Evolutionary conservation across 1,140 invertebrate genomes (phyloP).

Genomic region (Bombus breviceps): DNA sequence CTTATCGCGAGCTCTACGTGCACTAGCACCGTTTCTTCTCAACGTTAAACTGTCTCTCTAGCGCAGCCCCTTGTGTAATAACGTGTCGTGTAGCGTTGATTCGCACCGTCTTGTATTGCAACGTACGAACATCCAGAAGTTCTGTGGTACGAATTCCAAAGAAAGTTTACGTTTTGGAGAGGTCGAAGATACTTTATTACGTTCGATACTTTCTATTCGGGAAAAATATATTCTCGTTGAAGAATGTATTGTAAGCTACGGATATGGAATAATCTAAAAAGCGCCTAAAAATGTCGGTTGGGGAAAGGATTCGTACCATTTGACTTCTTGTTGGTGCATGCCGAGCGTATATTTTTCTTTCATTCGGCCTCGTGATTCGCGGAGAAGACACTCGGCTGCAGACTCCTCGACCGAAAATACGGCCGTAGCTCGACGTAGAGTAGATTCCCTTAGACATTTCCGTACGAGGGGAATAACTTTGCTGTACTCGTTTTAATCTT

Average conservation of each 20-base stretch:
- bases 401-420: not conserved
- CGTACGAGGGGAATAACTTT: slow-evolving; percentile 4
- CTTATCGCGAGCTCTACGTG: slow-evolving; percentile 65
- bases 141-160: not conserved
- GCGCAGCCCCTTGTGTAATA: slow-evolving; percentile 51
- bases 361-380: slow-evolving; percentile 20
- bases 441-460: slow-evolving; percentile 23
- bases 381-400: not conserved
- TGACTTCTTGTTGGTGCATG: not conserved
- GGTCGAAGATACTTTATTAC: not conserved
- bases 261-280: not conserved
- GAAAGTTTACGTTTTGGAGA: not conserved
- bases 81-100: slow-evolving; percentile 59
- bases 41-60: slow-evolving; percentile 66
- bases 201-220: not conserved
- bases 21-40: slow-evolving; percentile 62
- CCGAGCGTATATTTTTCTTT: slow-evolving; percentile 22
- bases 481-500: slow-evolving; percentile 29
- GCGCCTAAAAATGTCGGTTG: slow-evolving; percentile 5
- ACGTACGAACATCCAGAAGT: not conserved
- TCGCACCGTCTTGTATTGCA: slow-evolving; percentile 48
- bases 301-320: not conserved
- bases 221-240: too few relatives aligned
- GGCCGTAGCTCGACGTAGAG: slow-evolving; percentile 7
- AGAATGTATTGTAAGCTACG: not conserved